Percentiles rank a stretch among this genome's conserved stretches.
Evolutionary conservation across 2,113 vertebrate species (phyloP).

Genomic region (Amblyopsis rosae): DNA sequence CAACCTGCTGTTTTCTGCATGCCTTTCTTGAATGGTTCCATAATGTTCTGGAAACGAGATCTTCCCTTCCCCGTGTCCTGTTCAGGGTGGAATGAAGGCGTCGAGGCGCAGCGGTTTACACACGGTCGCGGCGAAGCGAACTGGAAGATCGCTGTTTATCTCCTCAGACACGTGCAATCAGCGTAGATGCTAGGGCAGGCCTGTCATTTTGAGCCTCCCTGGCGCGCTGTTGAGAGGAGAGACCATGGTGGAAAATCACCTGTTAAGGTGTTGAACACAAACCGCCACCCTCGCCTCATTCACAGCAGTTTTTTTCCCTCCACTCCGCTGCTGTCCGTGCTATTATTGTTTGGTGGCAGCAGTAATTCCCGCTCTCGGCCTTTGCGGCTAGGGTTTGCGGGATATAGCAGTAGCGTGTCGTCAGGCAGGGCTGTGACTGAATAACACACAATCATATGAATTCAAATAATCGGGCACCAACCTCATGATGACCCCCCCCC

Average conservation of each 20-base stretch:
- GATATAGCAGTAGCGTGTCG: conserved; percentile 34
- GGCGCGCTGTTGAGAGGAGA: conserved; percentile 70
- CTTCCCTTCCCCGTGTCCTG: conserved; percentile 22
- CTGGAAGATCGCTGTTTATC: conserved; percentile 74
- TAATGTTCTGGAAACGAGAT: conserved; percentile 1
- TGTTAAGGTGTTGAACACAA: conserved; percentile 77
- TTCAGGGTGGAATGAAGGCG: conserved; percentile 48
- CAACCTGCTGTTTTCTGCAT: not conserved
- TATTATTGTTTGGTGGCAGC: conserved; percentile 47
- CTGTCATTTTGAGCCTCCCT: conserved; percentile 72
- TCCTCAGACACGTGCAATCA: conserved; percentile 75
- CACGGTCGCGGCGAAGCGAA: conserved; percentile 64
- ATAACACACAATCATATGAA: conserved; percentile 62
- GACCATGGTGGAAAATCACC: conserved; percentile 78
- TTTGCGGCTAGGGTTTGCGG: conserved; percentile 49
- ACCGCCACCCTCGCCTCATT: conserved; percentile 54
- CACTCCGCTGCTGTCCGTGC: conserved; percentile 52
- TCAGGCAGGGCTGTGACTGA: conserved; percentile 59
- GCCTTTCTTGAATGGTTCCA: not conserved
- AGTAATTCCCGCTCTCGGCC: conserved; percentile 43
- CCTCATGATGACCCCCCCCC: conserved; percentile 40
- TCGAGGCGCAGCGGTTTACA: conserved; percentile 61
- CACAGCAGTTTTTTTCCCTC: conserved; percentile 26
- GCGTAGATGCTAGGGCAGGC: conserved; percentile 64
- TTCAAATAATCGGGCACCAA: conserved; percentile 52